phyloP scores from a whole-genome alignment of 2,888 invertebrate genomes.

The Epiblema foenella region DNA sequence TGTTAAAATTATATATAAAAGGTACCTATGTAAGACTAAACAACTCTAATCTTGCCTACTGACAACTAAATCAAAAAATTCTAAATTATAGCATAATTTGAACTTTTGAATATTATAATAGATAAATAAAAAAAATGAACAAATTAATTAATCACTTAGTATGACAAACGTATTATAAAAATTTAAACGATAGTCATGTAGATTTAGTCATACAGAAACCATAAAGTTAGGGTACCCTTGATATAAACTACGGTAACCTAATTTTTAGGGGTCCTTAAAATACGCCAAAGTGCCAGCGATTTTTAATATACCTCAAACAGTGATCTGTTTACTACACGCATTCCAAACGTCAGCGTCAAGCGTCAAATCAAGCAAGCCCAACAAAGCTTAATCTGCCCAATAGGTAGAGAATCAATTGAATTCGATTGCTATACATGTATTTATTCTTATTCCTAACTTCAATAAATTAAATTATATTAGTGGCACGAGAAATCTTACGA shows the following conservation, averaged over 20 bases:
- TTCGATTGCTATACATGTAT: slow-evolving; percentile 1
- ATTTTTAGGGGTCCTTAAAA: background rate
- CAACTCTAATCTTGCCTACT: too few relatives aligned
- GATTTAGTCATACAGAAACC: too few relatives aligned
- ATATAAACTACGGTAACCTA: slow-evolving; percentile 9
- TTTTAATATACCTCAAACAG: slow-evolving; percentile 22
- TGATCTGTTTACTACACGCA: slow-evolving; percentile 19
- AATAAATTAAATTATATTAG: background rate
- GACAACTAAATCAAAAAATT: too few relatives aligned
- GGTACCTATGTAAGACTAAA: too few relatives aligned
- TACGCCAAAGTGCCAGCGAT: background rate
- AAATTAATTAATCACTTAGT: too few relatives aligned
- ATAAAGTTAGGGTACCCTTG: background rate
- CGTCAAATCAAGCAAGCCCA: too few relatives aligned
- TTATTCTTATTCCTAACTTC: slow-evolving; percentile 1
- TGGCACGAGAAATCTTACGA: background rate
- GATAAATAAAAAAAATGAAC: too few relatives aligned
- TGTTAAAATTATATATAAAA: background rate
- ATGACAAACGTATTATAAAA: too few relatives aligned
- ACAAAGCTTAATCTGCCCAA: too few relatives aligned
- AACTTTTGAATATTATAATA: too few relatives aligned
- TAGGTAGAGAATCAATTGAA: slow-evolving; percentile 23
- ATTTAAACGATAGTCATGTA: too few relatives aligned
- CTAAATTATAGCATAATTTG: too few relatives aligned
- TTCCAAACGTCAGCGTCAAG: slow-evolving; percentile 27